phyloP scores from a whole-genome alignment of 2,888 invertebrate species.

The Nomada hirtipes region DNA sequence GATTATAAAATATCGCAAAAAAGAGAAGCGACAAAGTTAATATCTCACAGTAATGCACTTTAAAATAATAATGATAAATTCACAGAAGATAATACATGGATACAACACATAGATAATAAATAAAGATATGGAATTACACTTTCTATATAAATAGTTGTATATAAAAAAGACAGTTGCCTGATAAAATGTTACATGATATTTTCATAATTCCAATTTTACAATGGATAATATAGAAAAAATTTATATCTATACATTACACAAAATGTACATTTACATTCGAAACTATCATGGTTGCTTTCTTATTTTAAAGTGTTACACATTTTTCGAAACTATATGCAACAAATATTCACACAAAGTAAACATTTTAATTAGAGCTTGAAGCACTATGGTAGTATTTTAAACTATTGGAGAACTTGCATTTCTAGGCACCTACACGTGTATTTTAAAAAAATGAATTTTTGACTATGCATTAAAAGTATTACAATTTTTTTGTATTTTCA shows the following conservation, averaged over 20 bases:
- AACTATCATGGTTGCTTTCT: background rate
- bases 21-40: background rate
- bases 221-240: constrained; percentile 5
- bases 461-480: no score
- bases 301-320: constrained; percentile 39
- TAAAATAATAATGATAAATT: no score
- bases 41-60: no score
- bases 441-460: background rate
- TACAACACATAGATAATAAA: no score
- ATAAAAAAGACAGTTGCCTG: no score
- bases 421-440: background rate
- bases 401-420: background rate
- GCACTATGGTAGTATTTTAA: constrained; percentile 10
- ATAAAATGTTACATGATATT: no score
- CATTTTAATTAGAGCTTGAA: constrained; percentile 17
- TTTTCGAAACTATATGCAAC: constrained; percentile 4
- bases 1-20: background rate
- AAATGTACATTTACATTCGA: background rate
- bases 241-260: background rate
- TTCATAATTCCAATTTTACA: constrained; percentile 22
- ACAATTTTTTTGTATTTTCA: background rate
- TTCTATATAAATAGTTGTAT: no score
- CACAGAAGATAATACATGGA: no score
- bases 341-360: no score
- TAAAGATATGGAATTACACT: no score